These are phyloP conservation scores for Spilogale gracilis DNA, from an alignment of 2,113 vertebrate genomes.

Conservation along the genomic window DNA sequence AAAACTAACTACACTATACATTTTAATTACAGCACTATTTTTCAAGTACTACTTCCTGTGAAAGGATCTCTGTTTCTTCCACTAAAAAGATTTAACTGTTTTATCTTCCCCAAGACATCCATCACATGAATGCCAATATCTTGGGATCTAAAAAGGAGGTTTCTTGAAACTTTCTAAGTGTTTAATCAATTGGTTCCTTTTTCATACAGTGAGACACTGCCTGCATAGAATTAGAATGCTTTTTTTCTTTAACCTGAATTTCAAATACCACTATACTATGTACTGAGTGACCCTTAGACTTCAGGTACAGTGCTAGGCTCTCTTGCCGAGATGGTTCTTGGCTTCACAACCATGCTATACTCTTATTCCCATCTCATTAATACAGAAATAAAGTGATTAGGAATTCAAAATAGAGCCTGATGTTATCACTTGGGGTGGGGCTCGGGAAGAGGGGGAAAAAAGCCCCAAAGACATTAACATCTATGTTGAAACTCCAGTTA, in stretches of 20 bases:
- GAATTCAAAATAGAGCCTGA: constrained; percentile 9
- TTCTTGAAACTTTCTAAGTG: constrained; percentile 73
- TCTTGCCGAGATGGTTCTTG: constrained; percentile 24
- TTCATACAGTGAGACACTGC: constrained; percentile 57
- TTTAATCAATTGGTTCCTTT: constrained; percentile 82
- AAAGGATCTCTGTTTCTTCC: constrained; percentile 70
- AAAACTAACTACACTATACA: constrained; percentile 45
- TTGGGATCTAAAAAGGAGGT: constrained; percentile 61
- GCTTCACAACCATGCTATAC: neutral
- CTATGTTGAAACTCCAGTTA: constrained; percentile 15
- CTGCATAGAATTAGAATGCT: neutral
- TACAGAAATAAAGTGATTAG: constrained; percentile 36
- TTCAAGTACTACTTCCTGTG: constrained; percentile 65
- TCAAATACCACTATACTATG: neutral
- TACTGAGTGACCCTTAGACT: neutral
- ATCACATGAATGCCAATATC: constrained; percentile 69
- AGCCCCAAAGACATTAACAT: neutral
- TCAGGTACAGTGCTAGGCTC: neutral
- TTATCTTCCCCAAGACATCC: constrained; percentile 72
- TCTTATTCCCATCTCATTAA: neutral
- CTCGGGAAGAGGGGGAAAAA: no score
- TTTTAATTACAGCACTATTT: constrained; percentile 76
- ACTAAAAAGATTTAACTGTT: constrained; percentile 64
- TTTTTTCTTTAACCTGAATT: constrained; percentile 28
- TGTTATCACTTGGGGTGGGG: neutral